Conservation (phyloP, 2,797 vertebrate species). For the Epinephelus coioides region DNA sequence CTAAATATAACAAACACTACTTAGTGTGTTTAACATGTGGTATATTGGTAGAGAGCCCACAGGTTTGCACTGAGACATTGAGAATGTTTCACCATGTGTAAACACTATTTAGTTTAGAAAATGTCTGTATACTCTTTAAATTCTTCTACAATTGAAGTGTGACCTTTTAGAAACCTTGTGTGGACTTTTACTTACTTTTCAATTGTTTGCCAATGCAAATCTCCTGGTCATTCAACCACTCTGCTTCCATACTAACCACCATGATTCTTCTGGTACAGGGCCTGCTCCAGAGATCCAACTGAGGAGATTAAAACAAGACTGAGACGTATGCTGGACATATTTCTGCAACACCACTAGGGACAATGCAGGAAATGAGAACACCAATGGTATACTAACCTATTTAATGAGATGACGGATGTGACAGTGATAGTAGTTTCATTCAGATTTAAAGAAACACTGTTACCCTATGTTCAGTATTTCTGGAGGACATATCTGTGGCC, state of each 20-base stretch:
- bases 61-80: slow-evolving; percentile 1
- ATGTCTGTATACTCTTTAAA: not conserved
- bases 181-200: not conserved
- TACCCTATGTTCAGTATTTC: not conserved
- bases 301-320: slow-evolving; percentile 86
- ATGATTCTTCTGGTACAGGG: slow-evolving; percentile 73
- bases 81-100: too few relatives aligned
- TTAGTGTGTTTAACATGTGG: too few relatives aligned
- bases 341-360: slow-evolving; percentile 82
- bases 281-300: slow-evolving; percentile 89
- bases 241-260: too few relatives aligned
- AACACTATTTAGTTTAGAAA: not conserved
- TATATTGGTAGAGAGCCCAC: too few relatives aligned
- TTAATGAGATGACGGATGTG: not conserved
- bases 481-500: not conserved
- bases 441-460: too few relatives aligned
- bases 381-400: slow-evolving; percentile 72
- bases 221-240: not conserved
- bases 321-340: slow-evolving; percentile 69
- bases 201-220: slow-evolving; percentile 2
- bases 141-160: too few relatives aligned
- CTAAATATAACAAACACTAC: too few relatives aligned
- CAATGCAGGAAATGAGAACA: slow-evolving; percentile 79
- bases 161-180: too few relatives aligned
- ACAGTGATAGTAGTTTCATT: too few relatives aligned